Conservation (phyloP, 2,888 invertebrate species). For the Arrhopalites spinosus region DNA sequence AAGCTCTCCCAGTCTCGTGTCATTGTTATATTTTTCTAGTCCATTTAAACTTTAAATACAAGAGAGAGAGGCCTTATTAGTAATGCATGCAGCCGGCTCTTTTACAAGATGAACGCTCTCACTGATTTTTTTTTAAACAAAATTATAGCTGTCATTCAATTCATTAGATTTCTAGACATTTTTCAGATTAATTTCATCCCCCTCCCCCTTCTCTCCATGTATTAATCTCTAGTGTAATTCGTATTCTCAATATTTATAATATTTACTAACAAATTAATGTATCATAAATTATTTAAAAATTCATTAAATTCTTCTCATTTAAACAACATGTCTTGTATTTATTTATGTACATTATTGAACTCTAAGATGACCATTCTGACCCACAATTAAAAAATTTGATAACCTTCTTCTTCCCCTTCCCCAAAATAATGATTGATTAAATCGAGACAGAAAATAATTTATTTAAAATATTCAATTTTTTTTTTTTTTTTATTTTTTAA, state of each 20-base stretch:
- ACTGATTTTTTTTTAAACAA: no score
- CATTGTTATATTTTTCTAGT: background rate
- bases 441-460: background rate
- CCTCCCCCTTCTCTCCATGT: background rate
- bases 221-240: background rate
- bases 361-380: constrained; percentile 10
- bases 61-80: no score
- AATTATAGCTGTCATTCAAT: no score
- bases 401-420: background rate
- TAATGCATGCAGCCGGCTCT: no score
- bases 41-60: background rate
- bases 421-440: background rate
- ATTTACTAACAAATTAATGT: no score
- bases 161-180: no score
- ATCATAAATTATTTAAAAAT: background rate
- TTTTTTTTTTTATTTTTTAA: constrained; percentile 11
- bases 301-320: background rate
- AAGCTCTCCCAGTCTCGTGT: background rate
- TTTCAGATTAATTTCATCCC: no score
- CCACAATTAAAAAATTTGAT: background rate
- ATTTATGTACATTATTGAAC: background rate
- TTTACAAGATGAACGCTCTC: no score
- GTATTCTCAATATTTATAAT: background rate
- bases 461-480: background rate
- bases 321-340: background rate